phyloP scores from a whole-genome alignment of 2,888 invertebrate species.

The Frankliniella fusca region DNA sequence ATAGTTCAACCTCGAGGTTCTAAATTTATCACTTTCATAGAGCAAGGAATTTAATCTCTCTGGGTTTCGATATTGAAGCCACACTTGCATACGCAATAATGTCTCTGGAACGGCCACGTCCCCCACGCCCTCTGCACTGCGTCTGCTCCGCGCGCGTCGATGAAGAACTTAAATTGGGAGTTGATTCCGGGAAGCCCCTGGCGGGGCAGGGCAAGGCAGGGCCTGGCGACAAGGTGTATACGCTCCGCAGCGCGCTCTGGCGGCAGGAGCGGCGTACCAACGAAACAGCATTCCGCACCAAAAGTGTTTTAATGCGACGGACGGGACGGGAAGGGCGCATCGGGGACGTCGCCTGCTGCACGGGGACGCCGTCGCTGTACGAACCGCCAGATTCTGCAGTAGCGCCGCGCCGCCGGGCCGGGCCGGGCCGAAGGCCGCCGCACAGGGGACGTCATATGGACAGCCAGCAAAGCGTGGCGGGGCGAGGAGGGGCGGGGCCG shows the following conservation, averaged over 20 bases:
- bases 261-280: neutral
- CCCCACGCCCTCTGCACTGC: neutral
- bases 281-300: conserved; percentile 2
- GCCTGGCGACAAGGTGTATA: neutral
- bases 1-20: too few species aligned
- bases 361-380: too few species aligned
- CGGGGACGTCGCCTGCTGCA: neutral
- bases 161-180: conserved; percentile 7
- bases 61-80: too few species aligned
- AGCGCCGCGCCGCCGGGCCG: too few species aligned
- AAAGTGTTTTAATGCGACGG: neutral
- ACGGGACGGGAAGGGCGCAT: neutral
- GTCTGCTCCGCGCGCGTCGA: neutral
- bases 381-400: too few species aligned
- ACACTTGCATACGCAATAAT: too few species aligned
- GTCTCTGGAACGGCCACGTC: too few species aligned
- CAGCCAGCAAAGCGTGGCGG: neutral
- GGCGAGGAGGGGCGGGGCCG: neutral
- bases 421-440: too few species aligned
- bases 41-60: too few species aligned
- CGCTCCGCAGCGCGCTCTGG: neutral
- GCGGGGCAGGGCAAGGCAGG: neutral
- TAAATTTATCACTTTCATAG: too few species aligned
- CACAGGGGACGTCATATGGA: neutral
- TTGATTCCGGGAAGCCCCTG: neutral